These are phyloP conservation scores for Protobothrops flavoviridis DNA, from an alignment of 2,113 vertebrate genomes.

Conservation along the genomic window DNA sequence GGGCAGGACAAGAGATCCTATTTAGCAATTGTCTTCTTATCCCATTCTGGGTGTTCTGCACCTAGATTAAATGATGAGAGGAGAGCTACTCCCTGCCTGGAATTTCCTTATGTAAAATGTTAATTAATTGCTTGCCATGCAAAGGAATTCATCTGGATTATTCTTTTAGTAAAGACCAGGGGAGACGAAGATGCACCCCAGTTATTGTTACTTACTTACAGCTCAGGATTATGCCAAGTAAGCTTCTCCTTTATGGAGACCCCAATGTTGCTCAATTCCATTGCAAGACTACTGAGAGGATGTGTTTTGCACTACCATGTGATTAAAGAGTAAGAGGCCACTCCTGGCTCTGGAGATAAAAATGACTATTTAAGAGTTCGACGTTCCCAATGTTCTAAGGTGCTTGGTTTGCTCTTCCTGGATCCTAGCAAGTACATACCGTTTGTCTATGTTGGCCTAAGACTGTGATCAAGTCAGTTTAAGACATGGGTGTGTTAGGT, in stretches of 20 bases:
- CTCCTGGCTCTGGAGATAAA: not conserved
- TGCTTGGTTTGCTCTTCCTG: constrained; percentile 7
- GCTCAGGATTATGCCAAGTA: constrained; percentile 17
- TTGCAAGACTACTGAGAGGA: constrained; percentile 1
- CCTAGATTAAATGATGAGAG: not conserved
- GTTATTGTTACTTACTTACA: not conserved
- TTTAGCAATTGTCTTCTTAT: not conserved
- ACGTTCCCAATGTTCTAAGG: not conserved
- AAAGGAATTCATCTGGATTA: not conserved
- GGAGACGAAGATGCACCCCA: not conserved
- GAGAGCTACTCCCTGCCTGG: not conserved
- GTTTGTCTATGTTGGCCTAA: not conserved
- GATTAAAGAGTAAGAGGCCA: not conserved
- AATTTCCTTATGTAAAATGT: constrained; percentile 10
- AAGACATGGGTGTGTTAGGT: not conserved
- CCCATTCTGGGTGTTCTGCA: not conserved
- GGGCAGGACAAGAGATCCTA: not conserved
- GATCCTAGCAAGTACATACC: not conserved
- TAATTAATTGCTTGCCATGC: not conserved
- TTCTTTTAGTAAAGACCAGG: not conserved
- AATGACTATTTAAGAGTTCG: not conserved
- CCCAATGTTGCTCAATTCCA: not conserved
- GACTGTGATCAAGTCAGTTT: constrained; percentile 1
- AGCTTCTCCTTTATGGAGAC: not conserved
- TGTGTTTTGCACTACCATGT: not conserved